Evolutionary conservation across 2,797 vertebrate genomes (phyloP).

Genomic region (Sus cebifrons): DNA sequence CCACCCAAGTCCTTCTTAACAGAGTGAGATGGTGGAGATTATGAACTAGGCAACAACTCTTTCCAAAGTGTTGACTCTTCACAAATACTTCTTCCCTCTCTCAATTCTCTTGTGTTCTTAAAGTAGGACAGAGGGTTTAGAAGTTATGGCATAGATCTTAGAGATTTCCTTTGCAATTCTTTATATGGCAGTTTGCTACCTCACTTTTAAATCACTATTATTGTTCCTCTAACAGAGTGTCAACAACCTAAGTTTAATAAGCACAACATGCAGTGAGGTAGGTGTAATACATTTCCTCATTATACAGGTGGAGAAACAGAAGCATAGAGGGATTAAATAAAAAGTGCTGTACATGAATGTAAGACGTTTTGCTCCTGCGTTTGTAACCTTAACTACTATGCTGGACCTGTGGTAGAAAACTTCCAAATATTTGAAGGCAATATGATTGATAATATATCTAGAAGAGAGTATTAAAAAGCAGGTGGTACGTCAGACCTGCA

Average conservation of each 20-base stretch:
- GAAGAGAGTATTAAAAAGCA: constrained; percentile 36
- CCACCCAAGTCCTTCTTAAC: not conserved
- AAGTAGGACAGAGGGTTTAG: not conserved
- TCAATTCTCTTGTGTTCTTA: not conserved
- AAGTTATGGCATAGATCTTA: not conserved
- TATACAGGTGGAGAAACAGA: not conserved
- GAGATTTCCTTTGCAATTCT: constrained; percentile 36
- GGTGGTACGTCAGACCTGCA: not conserved
- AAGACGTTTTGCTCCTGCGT: not conserved
- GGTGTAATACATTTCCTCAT: not conserved
- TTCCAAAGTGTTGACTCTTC: not conserved
- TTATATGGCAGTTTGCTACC: not conserved
- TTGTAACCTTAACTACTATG: not conserved
- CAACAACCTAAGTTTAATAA: not conserved
- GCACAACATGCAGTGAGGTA: not conserved
- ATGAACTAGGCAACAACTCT: not conserved
- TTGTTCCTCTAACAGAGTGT: not conserved
- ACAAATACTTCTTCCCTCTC: not conserved
- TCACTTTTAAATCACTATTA: constrained; percentile 44
- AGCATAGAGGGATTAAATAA: not conserved
- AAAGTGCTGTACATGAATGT: not conserved
- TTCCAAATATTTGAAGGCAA: not conserved
- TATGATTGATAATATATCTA: not conserved
- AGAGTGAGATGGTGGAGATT: not conserved
- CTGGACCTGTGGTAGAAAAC: not conserved